Base-by-base conservation (phyloP, 92 coral and sea anemone species). In the Epizoanthus stellaris region DNA sequence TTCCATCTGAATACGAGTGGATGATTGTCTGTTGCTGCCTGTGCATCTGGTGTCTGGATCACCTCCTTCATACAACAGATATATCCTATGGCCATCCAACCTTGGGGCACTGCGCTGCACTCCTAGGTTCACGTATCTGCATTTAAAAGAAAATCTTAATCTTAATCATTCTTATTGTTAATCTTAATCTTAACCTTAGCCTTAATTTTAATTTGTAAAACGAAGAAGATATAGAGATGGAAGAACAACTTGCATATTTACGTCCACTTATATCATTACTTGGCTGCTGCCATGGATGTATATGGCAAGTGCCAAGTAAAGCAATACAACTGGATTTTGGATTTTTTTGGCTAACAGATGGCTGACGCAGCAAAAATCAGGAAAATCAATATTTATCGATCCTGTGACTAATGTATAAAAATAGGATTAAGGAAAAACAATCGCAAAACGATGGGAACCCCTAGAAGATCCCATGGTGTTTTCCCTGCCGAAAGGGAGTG, bases 61-160 rank as follows among this genome's bases (percentile, higher is more conserved):
- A 4, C 98, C 98, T 15, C 88, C 91, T 23, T 90, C 89, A 30
- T 92, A 94, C 38, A 45, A 49, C 69, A 94, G 80, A 70, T 77
- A 88, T 15, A 94, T 87, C 53, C 43, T 74, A 39, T 57, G 57
- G 15, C 85, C 79, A 34, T 74, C 87, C 39, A 73, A 81, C 53
- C 67, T 69, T 13, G 98, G 98, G 47, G 93, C 90, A 34, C 81
- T 84, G 52, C 66, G 85, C 25, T 92, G 64, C 21, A 74, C 56
- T 34, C 98, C 98, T 67, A 94, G 91, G 54, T 70, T 87, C n/a
- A 12, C 57, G 15, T 54, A 77, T 12, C 93, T 91, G 80, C 0
- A 59, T 65, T 12, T 5, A 17, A 42, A 70, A 61, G 3, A 54
- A 47, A 36, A 66, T 30, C 36, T 30, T 30, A 30, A 30, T 30